Evolutionary conservation across 2,888 invertebrate genomes (phyloP), one percentile per base, ranked within the genome.

Genomic region (Caradrina kadenii): DNA sequence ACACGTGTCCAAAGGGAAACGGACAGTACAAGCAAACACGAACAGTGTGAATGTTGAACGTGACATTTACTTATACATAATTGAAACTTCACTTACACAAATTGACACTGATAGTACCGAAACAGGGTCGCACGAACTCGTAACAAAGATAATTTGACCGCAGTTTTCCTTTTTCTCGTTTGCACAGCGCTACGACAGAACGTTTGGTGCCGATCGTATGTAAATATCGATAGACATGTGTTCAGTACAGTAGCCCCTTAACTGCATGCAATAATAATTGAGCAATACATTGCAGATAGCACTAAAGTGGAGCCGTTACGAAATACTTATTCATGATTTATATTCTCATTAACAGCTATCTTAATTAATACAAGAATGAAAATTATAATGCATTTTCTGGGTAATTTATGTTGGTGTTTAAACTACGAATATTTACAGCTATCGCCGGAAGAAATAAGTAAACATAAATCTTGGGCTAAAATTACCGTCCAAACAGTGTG

Each of bases 401-500:
- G 79, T 85, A 83, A 89, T 85, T 84, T 84, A 80, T 81, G 69
- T 72, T 80, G 78, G 81, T 91, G 89, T 91, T 90, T 89, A 88
- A 86, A 81, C 83, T 78, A 71, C 56, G 70, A 77, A 87, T 90
- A 93, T 92, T 92, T 92, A 93, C 89, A 84, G 84, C 84, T 77
- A 87, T 83, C 86, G 84, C 91, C 90, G 91, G 92, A 93, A 92
- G 91, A 88, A 87, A 87, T 85, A 80, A 82, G 88, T 92, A 92
- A 92, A 93, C 93, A 92, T 87, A 63, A 70, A 73, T 76, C 63
- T 75, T 86, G 80, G 85, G 86, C 88, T 92, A 92, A 91, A 91
- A 91, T 92, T 92, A 93, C 88, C 88, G 87, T 79, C 80, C 85
- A 82, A 88, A 88, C 86, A 84, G 76, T 82, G 79, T 86, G 81